Evolutionary conservation across 2,113 vertebrate genomes (phyloP), one percentile per base, ranked within the genome.

Genomic region (Rhinopomastus cyanomelas): DNA sequence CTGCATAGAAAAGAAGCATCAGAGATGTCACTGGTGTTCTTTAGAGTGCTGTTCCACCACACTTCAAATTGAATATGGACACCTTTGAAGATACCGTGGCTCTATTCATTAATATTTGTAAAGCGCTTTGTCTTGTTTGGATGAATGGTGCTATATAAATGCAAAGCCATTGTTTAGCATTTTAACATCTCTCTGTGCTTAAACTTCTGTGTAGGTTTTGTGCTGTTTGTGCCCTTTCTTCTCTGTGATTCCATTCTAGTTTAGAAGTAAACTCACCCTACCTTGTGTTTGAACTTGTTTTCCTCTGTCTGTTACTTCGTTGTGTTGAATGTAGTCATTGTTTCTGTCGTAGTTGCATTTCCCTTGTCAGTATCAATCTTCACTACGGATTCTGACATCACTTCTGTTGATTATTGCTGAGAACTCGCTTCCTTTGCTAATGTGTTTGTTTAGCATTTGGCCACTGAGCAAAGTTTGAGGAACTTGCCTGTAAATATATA

Each of bases 61-160:
- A 19, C 49, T 86, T 79, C 14, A 75, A 92, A 92, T 79, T 91
- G 62, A 94, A 81, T 75, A 78, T 27, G 22, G 61, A 75, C 87
- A 46, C 80, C 61, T 90, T 83, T 90, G 73, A 83, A 81, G 83
- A 68, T 39, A 29, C 93, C 53, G 79, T 93, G 87, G 39, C 83
- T 87, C 52, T 88, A 39, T 75, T 94, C 59, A 57, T 88, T 94
- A 90, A 95, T 93, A 95, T 95, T 94, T 95, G 91, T 96, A 96
- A 93, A 96, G 91, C 89, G 89, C 93, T 96, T 96, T 96, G 92
- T 91, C 80, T 90, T 95, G 89, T 87, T 96, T 95, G 87, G 92
- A 91, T 95, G 87, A 60, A 89, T 92, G 82, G 66, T 93, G 85
- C 88, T 95, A 93, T 89, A 96, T 94, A 95, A 96, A 95, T 92